Evolutionary conservation across 2,888 invertebrate genomes (phyloP).

Genomic region (Pelosia muscerda): DNA sequence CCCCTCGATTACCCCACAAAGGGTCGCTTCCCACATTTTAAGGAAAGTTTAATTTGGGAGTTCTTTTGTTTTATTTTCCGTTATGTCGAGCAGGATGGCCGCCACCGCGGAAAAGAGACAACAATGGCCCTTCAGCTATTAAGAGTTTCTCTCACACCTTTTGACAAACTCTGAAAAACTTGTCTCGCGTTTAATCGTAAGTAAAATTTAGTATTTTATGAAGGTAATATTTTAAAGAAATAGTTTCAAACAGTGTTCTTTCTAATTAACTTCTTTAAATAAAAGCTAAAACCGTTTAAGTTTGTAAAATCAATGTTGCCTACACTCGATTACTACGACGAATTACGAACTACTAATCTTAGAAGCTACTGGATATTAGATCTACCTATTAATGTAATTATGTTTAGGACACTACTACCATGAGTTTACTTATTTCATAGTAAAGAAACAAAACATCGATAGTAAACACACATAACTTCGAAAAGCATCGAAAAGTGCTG

Average conservation of each 20-base stretch:
- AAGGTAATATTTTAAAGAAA: not conserved
- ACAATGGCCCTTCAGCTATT: constrained; percentile 32
- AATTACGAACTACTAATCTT: too few species aligned
- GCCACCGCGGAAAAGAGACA: constrained; percentile 33
- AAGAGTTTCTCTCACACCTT: constrained; percentile 24
- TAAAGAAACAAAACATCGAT: too few species aligned
- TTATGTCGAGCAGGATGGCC: constrained; percentile 25
- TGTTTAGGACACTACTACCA: too few species aligned
- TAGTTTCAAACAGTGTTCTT: not conserved
- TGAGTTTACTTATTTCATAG: too few species aligned
- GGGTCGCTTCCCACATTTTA: constrained; percentile 53
- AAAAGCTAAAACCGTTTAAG: too few species aligned
- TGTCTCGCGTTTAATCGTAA: not conserved
- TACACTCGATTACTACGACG: too few species aligned
- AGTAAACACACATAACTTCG: too few species aligned
- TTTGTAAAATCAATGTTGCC: too few species aligned
- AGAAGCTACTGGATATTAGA: too few species aligned
- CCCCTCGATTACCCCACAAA: constrained; percentile 61
- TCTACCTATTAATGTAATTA: too few species aligned
- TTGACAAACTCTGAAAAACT: not conserved
- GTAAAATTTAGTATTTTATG: not conserved
- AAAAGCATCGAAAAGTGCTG: too few species aligned
- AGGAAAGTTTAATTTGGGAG: constrained; percentile 62
- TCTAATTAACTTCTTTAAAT: not conserved
- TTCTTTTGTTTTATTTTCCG: constrained; percentile 60